A percentile compares a stretch with the other conserved stretches of the same genome.
These are phyloP conservation scores for Sarotherodon lohbergeri DNA, from an alignment of 2,113 vertebrate genomes.

Conservation along the genomic window DNA sequence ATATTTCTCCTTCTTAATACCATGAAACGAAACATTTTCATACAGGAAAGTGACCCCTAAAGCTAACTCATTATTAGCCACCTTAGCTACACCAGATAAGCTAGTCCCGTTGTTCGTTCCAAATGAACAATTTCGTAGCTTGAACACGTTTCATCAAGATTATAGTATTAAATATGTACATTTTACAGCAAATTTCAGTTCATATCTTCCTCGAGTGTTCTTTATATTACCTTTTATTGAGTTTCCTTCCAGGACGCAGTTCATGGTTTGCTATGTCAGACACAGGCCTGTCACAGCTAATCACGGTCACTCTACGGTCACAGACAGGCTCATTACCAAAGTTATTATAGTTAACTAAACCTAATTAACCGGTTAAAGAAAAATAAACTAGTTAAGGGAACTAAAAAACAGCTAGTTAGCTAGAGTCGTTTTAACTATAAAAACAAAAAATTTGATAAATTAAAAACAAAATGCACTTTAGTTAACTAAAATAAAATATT, in stretches of 20 bases:
- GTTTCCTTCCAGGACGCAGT: constrained; percentile 62
- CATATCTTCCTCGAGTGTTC: accelerated
- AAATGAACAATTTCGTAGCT: not conserved
- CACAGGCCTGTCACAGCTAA: not conserved
- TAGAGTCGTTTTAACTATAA: not conserved
- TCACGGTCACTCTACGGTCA: not conserved
- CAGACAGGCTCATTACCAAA: not conserved
- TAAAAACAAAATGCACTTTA: too few species aligned
- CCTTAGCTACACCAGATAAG: not conserved
- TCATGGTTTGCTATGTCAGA: constrained; percentile 36
- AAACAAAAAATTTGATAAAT: not conserved
- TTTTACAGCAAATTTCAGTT: not conserved
- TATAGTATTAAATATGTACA: not conserved
- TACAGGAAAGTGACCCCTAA: not conserved
- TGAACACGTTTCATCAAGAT: not conserved
- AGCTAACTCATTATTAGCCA: not conserved
- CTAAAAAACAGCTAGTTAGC: not conserved
- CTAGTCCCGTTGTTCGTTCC: not conserved
- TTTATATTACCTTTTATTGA: constrained; percentile 61
- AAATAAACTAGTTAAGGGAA: not conserved
- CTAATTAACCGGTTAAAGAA: not conserved
- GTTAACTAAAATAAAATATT: not conserved
- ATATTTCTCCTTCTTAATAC: not conserved
- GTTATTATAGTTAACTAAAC: not conserved
- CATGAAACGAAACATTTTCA: not conserved